Evolutionary conservation across 2,888 invertebrate species (phyloP), one percentile per base, ranked within the genome.

Genomic region (Cheiracanthium punctorium): DNA sequence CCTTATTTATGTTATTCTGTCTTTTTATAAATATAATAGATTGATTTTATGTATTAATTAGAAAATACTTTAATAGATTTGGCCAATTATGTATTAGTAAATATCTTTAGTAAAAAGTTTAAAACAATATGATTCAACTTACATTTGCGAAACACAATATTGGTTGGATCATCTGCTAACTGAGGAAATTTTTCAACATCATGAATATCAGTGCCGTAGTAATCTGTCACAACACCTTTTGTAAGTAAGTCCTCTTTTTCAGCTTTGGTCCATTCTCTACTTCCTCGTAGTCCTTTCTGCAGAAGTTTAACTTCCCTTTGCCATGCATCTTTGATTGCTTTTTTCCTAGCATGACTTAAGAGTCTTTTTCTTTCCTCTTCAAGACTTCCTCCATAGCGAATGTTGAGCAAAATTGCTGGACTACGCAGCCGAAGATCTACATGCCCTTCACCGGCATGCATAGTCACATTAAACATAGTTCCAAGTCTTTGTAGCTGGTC

Each of bases 281-380:
- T 90, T 95, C 90, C 92, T 88, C 90, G 91, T 87, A 90, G 91
- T 88, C 91, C 91, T 41, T 91, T 91, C 80, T 90, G 90, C 77
- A 93, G 91, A 82, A 97, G 93, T 89, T 96, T 96, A 91, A 96
- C 96, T 92, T 98, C 98, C 65, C 97, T 93, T 91, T 96, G 96
- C 98, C 98, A 98, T 0, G 98, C 98, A 87, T 96, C 93, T 90
- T 96, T 96, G 0, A 98, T 96, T 0, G 98, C 98, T 29, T 97
- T 93, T 90, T 97, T 48, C 48, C 88, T 84, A n/a, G 96, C 96
- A 92, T 97, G 97, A 90, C 96, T 96, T 74, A 98, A 93, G 88
- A 98, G 95, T 82, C 96, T 94, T 90, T 95, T 95, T 64, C 96
- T 93, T 91, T 98, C 98, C 89, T 95, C 95, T 80, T 95, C 95